These are phyloP conservation scores for Ctenicera cuprea DNA, from an alignment of 2,888 invertebrate species.

Conservation along the genomic window DNA sequence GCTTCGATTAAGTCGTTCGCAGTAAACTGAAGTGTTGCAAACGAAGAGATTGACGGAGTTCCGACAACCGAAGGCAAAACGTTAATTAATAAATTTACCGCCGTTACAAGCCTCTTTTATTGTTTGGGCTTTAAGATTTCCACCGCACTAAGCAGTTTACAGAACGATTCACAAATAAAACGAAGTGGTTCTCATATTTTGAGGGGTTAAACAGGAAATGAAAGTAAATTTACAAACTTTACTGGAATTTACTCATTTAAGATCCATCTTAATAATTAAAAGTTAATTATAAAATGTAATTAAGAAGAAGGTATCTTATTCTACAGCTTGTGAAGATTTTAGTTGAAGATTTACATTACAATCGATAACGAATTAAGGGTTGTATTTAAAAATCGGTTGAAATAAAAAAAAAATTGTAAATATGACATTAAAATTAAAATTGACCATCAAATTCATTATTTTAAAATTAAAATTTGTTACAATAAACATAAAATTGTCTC, in stretches of 20 bases:
- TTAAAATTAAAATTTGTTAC: too few relatives aligned
- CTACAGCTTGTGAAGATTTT: neutral
- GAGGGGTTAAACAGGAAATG: neutral
- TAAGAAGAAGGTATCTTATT: neutral
- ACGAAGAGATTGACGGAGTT: neutral
- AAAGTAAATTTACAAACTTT: neutral
- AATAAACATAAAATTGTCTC: too few relatives aligned
- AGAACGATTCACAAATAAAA: conserved; percentile 7
- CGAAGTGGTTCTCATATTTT: conserved; percentile 3
- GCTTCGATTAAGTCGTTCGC: too few relatives aligned
- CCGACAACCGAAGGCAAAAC: neutral
- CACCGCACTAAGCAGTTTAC: neutral
- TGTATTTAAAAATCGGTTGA: neutral
- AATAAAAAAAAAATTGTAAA: too few relatives aligned
- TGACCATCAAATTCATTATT: too few relatives aligned
- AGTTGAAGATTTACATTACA: neutral
- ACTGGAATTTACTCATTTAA: neutral
- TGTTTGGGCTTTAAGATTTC: neutral
- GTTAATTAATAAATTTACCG: conserved; percentile 6
- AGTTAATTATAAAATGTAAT: conserved; percentile 4
- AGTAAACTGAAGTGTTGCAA: neutral
- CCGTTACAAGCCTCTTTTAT: neutral
- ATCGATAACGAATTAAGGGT: neutral
- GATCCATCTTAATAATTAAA: conserved; percentile 1
- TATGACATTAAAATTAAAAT: too few relatives aligned